Evolutionary conservation across 2,113 vertebrate genomes (phyloP), one percentile per base, ranked within the genome.

Genomic region (Agapornis roseicollis): DNA sequence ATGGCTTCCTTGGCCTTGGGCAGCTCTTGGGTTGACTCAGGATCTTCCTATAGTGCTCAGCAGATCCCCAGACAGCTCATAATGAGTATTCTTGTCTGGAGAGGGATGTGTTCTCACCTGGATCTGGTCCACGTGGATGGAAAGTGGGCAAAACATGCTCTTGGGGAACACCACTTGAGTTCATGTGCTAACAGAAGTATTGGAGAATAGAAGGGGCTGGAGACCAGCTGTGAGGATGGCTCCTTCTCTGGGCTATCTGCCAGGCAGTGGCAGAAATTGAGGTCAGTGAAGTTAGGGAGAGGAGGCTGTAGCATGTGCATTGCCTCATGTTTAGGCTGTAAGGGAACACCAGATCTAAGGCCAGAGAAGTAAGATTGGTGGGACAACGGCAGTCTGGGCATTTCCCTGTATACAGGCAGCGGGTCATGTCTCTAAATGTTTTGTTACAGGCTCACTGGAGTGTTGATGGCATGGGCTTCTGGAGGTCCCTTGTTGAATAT

Each of bases 1-100:
- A 25, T 31, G 46, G 37, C 46, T 90, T 94, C 60, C 52, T 73
- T 69, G 44, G 90, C 80, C 84, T 58, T 78, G 77, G 55, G 78
- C 69, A 87, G 18, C 46, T 39, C n/a, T 69, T 65, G 46, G 17
- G 16, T 65, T 93, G 73, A 73, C 69, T 70, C 49, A 76, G 44
- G 52, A 33, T 82, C 60, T 71, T 77, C 56, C 71, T 85, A 80
- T 52, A 53, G 61, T 41, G n/a, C 52, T 33, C 65, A 79, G 35
- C 35, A 55, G 46, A 28, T 68, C 20, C 47, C 10, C 41, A 19
- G 41, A 2, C 19, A 85, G 61, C 13, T 81, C n/a, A 14, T 13
- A 22, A 35, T 3, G 39, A 28, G 12, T n/a, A 17, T 58, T 39
- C 31, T 76, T 72, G 56, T 29, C 42, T 63, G 37, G n/a, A 90